These are phyloP conservation scores for Noctua janthina DNA, from an alignment of 2,888 invertebrate genomes.

Conservation along the genomic window DNA sequence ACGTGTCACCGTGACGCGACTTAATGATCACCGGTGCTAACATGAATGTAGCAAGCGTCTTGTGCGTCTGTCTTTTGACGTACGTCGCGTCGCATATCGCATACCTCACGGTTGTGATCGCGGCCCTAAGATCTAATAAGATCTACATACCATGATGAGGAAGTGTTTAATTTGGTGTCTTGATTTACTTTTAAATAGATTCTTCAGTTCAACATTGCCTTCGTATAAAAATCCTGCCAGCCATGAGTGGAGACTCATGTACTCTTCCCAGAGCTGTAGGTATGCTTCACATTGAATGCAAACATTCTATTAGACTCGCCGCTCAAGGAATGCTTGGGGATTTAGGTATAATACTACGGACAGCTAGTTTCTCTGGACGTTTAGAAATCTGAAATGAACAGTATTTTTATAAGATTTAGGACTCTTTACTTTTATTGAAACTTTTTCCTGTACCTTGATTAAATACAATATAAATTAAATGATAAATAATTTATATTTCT, in stretches of 20 bases:
- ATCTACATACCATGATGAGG: background rate
- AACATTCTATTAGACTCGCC: background rate
- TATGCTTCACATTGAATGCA: background rate
- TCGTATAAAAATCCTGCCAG: background rate
- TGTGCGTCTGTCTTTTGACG: background rate
- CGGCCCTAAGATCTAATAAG: background rate
- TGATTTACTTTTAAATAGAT: background rate
- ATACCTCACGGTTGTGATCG: background rate
- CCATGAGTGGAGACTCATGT: background rate
- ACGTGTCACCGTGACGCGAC: background rate
- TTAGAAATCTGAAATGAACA: background rate
- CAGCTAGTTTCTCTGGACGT: background rate
- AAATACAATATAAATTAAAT: background rate
- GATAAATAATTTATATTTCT: background rate
- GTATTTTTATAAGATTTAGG: background rate
- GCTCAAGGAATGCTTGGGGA: slow-evolving; percentile 12
- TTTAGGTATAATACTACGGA: background rate
- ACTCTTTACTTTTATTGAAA: background rate
- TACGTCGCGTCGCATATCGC: background rate
- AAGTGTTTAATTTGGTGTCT: background rate
- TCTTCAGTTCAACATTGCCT: background rate
- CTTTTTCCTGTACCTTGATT: background rate
- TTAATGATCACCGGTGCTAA: background rate
- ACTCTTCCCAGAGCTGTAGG: background rate
- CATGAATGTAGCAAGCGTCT: background rate